Conservation (phyloP, 2,888 invertebrate genomes). For the Mythimna lalbum region DNA sequence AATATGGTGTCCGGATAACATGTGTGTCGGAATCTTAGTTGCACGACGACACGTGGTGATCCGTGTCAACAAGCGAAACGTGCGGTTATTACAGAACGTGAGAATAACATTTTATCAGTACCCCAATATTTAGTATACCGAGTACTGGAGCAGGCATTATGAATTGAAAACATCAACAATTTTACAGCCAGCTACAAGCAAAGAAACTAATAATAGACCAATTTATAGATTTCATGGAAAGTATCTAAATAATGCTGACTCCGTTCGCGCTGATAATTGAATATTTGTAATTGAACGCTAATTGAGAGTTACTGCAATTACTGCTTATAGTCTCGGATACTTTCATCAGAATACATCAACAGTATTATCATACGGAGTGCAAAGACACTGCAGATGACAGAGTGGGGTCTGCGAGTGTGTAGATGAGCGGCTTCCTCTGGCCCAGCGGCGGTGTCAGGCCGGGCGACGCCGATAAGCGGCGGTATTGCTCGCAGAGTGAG, state of each 20-base stretch:
- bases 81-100: conserved; percentile 15
- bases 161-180: neutral
- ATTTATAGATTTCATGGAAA: conserved; percentile 4
- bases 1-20: conserved; percentile 31
- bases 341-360: neutral
- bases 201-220: neutral
- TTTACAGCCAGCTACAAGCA: neutral
- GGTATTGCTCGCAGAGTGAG: conserved; percentile 22
- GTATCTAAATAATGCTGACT: conserved; percentile 1
- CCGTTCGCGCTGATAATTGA: neutral
- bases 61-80: conserved; percentile 8
- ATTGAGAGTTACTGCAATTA: conserved; percentile 10
- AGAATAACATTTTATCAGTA: conserved; percentile 15
- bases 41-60: conserved; percentile 38
- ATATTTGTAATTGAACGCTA: conserved; percentile 3
- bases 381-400: conserved; percentile 5
- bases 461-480: conserved; percentile 32
- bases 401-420: conserved; percentile 25
- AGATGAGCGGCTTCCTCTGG: conserved; percentile 52
- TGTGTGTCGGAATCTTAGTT: conserved; percentile 19
- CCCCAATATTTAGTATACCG: neutral
- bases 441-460: conserved; percentile 13
- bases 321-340: neutral
- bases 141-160: neutral
- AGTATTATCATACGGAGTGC: neutral